Base-by-base conservation (phyloP, 2,888 invertebrate genomes). In the Hirudinaria manillensis region DNA sequence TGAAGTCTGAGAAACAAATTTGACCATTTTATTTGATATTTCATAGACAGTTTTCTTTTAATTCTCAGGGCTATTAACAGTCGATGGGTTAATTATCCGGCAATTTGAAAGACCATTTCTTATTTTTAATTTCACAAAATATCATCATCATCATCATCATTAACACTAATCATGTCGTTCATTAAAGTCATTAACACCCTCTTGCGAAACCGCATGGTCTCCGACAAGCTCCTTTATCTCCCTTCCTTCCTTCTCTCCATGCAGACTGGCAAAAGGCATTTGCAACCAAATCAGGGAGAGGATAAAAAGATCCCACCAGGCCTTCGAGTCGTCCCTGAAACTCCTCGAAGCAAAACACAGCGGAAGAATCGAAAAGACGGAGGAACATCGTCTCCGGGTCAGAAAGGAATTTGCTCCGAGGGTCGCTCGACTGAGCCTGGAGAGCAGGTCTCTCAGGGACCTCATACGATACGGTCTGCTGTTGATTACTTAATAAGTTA, bases 391-490 rank as follows among this genome's bases (percentile, higher is more conserved):
- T 79, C 79, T 84, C 56, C 82, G 82, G 75, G 81, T 86, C 13
- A 78, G 85, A 76, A 93, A 92, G 84, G 89, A 89, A 83, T 87
- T 91, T 82, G 92, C 93, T 0, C 94, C 93, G 0, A 88, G 89
- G 74, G 89, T 93, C 77, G 93, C 94, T 0, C 89, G 91, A 61
- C 86, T 93, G 19, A 91, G 92, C 2, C 86, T 94, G 36, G 93
- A 93, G 83, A 91, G 92, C 78, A 92, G 91, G 0, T 93, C 93
- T 0, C 89, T 93, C 84, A 90, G 90, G 78, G 93, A 93, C 83
- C 87, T 90, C 75, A 88, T 93, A 0, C 87, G 90, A 80, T 90
- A 90, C 84, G 93, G 93, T 77, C 81, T 79, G 82, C 51, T 24
- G 32, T 56, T n/a, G 71, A 21, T 4, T 51, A 24, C n/a, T 7